Base-by-base conservation (phyloP, 2,113 vertebrate species). In the Neopipo cinnamomea region DNA sequence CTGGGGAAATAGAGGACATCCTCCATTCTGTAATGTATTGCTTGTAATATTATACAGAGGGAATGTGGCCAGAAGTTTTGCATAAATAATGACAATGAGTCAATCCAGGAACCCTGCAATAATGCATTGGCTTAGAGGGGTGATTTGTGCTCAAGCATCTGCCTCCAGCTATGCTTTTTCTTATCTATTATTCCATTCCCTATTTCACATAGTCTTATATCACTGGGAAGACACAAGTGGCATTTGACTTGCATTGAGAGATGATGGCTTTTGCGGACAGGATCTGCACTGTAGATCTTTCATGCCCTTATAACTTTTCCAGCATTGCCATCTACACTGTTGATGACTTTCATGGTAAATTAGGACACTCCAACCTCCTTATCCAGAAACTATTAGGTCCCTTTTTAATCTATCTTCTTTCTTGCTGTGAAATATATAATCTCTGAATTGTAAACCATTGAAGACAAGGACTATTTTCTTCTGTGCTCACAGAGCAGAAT, bases 81-180 rank as follows among this genome's bases (percentile, higher is more conserved):
- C 82, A 88, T 95, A 93, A 96, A 96, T 91, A 88, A 94, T 71
- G 63, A 84, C 88, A 74, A 35, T 67, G 67, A 88, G 55, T 88
- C 95, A 80, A 50, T 84, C 75, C 85, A 95, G 90, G 79, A 96
- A 88, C 39, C 46, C 75, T 0, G 0, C 50, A 96, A 67, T 80
- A 88, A 91, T 74, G 71, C 63, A 84, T 88, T 91, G 95, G 74
- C 72, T 68, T 84, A 87, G 46, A 93, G 62, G 44, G 61, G 80
- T 94, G 94, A 96, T 94, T 96, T 96, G 91, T 97, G 85, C 77
- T 96, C 85, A 80, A 67, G 80, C 72, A 88, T 84, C 85, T 90
- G 88, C 88, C 82, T 90, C 61, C 49, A 91, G 89, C 89, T 81
- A 95, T 56, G 79, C 13, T 73, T 83, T 71, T 70, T 55, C 58